Evolutionary conservation across 1,140 invertebrate genomes (phyloP).

Genomic region (Ceratosolen solmsi): DNA sequence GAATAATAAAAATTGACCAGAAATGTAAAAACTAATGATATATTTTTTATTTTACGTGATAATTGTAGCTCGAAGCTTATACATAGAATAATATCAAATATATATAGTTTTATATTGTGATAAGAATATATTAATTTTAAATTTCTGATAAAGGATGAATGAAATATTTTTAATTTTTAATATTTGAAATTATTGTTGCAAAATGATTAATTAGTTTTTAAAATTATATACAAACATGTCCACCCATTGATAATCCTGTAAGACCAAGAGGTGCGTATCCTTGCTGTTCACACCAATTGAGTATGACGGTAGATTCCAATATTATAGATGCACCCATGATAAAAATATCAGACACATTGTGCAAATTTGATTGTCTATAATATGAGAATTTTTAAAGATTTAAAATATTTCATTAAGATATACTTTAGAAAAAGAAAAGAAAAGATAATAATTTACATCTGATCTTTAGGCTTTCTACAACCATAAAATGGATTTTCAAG

Average conservation of each 20-base stretch:
- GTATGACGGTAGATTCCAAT: slow-evolving; percentile 91
- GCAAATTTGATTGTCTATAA: slow-evolving; percentile 89
- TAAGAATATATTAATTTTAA: no score
- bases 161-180: no score
- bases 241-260: slow-evolving; percentile 99
- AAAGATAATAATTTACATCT: slow-evolving; percentile 79
- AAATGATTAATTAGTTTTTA: neutral
- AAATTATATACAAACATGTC: slow-evolving; percentile 84
- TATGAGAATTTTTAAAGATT: slow-evolving; percentile 43
- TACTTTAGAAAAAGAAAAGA: slow-evolving; percentile 12
- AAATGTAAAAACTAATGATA: no score
- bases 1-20: no score
- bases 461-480: slow-evolving; percentile 90
- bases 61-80: no score
- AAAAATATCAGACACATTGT: slow-evolving; percentile 98
- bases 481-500: slow-evolving; percentile 99
- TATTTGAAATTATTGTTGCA: neutral
- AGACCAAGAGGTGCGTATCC: slow-evolving; percentile 92
- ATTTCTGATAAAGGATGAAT: no score
- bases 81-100: no score
- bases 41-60: no score
- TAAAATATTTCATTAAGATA: neutral
- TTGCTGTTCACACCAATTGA: slow-evolving; percentile 93
- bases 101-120: no score
- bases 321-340: slow-evolving; percentile 99